Evolutionary conservation across 2,113 vertebrate genomes (phyloP).

Genomic region (Pelmatolapia mariae): DNA sequence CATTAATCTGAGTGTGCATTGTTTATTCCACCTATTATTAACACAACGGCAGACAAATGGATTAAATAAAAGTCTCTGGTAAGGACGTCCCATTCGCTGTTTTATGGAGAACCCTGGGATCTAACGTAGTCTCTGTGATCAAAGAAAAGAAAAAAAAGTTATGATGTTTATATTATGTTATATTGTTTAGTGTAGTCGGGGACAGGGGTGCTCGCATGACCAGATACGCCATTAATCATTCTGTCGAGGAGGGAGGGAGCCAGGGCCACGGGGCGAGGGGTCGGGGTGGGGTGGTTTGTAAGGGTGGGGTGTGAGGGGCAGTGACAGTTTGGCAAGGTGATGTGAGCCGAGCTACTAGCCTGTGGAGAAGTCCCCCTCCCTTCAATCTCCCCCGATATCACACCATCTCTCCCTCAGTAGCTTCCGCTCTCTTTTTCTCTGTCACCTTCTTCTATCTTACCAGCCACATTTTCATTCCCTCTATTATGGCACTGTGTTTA

Average conservation of each 20-base stretch:
- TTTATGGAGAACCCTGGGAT: not conserved
- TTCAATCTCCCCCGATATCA: not conserved
- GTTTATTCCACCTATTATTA: conserved; percentile 2
- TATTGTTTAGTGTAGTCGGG: conserved; percentile 52
- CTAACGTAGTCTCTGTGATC: conserved; percentile 2
- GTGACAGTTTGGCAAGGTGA: conserved; percentile 61
- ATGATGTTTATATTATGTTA: conserved; percentile 13
- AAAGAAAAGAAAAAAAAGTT: conserved; percentile 36
- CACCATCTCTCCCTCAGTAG: not conserved
- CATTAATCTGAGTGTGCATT: conserved; percentile 16
- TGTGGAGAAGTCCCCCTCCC: conserved; percentile 34
- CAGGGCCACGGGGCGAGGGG: not conserved
- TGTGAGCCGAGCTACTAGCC: conserved; percentile 50
- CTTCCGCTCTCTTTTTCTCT: conserved; percentile 7
- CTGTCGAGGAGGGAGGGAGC: conserved; percentile 38
- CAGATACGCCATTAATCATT: conserved; percentile 59
- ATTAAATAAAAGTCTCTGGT: not conserved
- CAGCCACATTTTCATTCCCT: conserved; percentile 25
- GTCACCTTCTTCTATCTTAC: conserved; percentile 32
- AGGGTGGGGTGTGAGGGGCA: conserved; percentile 7
- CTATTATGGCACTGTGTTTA: conserved; percentile 26
- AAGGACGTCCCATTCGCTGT: not conserved
- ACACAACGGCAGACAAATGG: not conserved
- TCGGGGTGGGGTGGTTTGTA: not conserved
- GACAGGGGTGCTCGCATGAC: conserved; percentile 28